Conservation (phyloP, 2,797 vertebrate genomes). For the Fringilla coelebs region DNA sequence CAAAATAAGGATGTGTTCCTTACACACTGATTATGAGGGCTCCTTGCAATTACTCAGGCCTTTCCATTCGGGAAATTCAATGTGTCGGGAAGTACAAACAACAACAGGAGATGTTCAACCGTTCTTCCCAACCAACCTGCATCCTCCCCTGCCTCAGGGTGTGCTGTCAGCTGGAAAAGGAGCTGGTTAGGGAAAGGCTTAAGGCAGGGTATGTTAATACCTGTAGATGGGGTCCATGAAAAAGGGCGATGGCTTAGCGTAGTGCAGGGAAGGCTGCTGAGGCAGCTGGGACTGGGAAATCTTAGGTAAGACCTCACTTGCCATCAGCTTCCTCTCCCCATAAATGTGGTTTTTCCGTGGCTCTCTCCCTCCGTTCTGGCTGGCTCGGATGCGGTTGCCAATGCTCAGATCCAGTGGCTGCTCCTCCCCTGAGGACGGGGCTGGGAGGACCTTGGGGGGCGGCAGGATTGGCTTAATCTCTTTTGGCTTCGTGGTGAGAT, state of each 20-base stretch:
- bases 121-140: neutral
- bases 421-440: slow-evolving; percentile 82
- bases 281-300: slow-evolving; percentile 84
- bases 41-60: neutral
- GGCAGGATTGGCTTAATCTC: slow-evolving; percentile 83
- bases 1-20: slow-evolving; percentile 38
- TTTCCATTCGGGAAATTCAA: neutral
- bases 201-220: slow-evolving; percentile 85
- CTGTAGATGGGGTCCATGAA: slow-evolving; percentile 99
- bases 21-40: neutral
- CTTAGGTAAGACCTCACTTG: slow-evolving; percentile 81
- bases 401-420: slow-evolving; percentile 98
- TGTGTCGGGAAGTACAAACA: neutral
- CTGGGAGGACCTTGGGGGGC: slow-evolving; percentile 73
- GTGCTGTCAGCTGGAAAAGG: neutral
- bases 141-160: neutral
- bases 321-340: slow-evolving; percentile 79
- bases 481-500: slow-evolving; percentile 96
- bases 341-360: slow-evolving; percentile 90
- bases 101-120: neutral
- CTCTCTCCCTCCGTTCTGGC: slow-evolving; percentile 86
- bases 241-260: slow-evolving; percentile 97
- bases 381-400: slow-evolving; percentile 86
- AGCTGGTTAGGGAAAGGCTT: neutral
- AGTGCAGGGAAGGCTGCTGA: slow-evolving; percentile 91